phyloP scores from a whole-genome alignment of 2,888 invertebrate species.

The Drosophila tanythrix region DNA sequence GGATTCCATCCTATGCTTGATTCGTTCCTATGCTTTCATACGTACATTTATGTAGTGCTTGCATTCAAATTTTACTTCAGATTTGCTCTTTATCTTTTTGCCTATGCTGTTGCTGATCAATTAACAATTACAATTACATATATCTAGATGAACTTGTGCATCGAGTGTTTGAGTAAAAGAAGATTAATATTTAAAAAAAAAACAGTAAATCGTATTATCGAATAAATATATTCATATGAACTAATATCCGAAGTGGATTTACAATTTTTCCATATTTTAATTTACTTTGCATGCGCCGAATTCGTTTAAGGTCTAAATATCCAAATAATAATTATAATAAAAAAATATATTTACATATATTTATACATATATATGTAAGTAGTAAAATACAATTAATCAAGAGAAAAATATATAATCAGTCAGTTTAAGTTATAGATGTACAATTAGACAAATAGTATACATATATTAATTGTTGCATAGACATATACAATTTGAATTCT shows the following conservation, averaged over 20 bases:
- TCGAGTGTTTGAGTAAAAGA: slow-evolving; percentile 69
- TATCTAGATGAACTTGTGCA: slow-evolving; percentile 69
- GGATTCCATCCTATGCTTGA: slow-evolving; percentile 7
- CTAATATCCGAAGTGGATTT: slow-evolving; percentile 24
- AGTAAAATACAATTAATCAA: slow-evolving; percentile 60
- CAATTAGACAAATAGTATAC: slow-evolving; percentile 43
- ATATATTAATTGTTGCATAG: slow-evolving; percentile 40
- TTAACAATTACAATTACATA: slow-evolving; percentile 52
- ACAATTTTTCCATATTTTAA: slow-evolving; percentile 9
- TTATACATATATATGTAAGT: slow-evolving; percentile 23
- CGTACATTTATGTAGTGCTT: slow-evolving; percentile 18
- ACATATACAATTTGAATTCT: slow-evolving; percentile 37
- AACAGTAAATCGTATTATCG: slow-evolving; percentile 17
- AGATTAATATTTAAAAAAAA: slow-evolving; percentile 33
- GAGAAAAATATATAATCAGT: slow-evolving; percentile 77
- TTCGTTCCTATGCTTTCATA: slow-evolving; percentile 30
- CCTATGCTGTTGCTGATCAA: slow-evolving; percentile 31
- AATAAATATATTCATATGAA: slow-evolving; percentile 27
- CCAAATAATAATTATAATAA: slow-evolving; percentile 33
- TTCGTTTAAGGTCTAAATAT: slow-evolving; percentile 12
- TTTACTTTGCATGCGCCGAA: slow-evolving; percentile 47
- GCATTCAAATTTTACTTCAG: slow-evolving; percentile 26
- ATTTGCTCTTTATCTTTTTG: slow-evolving; percentile 1
- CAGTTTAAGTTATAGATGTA: slow-evolving; percentile 71
- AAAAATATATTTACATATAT: slow-evolving; percentile 47